Evolutionary conservation across 2,797 vertebrate species (phyloP), one percentile per base, ranked within the genome.

Genomic region (Urocyon cinereoargenteus): DNA sequence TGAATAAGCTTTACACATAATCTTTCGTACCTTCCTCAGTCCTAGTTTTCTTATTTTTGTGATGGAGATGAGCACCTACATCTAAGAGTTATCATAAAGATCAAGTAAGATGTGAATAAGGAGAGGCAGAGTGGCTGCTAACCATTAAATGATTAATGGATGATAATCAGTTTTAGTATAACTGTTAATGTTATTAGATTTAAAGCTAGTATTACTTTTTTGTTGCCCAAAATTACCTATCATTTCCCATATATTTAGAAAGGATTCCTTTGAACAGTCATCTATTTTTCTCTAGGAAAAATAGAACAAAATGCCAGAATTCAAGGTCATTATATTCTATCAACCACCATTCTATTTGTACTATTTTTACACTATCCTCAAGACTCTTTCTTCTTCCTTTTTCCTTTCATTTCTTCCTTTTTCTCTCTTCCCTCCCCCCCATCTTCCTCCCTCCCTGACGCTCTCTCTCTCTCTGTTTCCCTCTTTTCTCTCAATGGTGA

Each of bases 341-440:
- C 36, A 86, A 21, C 1, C 12, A 82, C 2, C 0, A 61, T 87
- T 62, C 87, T 49, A 8, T 91, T 87, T 72, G 55, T 70, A 40
- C 40, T 49, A 55, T 19, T 84, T 75, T 91, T 55, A 85, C 64
- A 31, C 15, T 40, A 61, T 19, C 14, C 2, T 13, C 21, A 55
- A 53, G 18, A 61, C 24, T 73, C 31, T 62, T 36, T 90, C 21
- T 68, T 0, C 82, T 45, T 3, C 8, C 15, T 36, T 6, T 18
- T 11, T 6, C 4, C 3, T 8, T 53, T 2, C 8, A n/a, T 28
- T 15, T 3, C 0, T 22, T 9, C n/a, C 7, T 45, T 2, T 24
- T 26, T 51, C 49, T 31, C 18, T 64, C 24, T 53, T 16, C 18
- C 15, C 6, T 78, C 7, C 34, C 3, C 16, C 28, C 31, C 10